Evolutionary conservation across 2,113 vertebrate species (phyloP).

Genomic region (Tretioscincus oriximinensis): DNA sequence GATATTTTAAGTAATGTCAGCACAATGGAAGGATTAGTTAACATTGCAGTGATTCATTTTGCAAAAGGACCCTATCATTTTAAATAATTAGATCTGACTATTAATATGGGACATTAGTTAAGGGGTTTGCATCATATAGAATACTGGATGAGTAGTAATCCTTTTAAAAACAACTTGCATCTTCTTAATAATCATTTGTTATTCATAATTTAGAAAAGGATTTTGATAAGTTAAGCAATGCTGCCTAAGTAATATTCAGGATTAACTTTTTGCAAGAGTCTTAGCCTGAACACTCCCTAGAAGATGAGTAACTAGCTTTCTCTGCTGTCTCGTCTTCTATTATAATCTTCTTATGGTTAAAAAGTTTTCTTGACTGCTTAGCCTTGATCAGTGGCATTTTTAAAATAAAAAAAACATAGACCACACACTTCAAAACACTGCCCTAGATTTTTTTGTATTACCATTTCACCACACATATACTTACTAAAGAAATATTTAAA

Average conservation of each 20-base stretch:
- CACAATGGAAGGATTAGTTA: constrained; percentile 29
- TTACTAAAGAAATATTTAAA: background rate
- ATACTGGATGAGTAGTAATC: background rate
- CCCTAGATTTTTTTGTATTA: constrained; percentile 22
- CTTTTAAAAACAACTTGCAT: constrained; percentile 13
- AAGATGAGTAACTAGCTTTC: constrained; percentile 32
- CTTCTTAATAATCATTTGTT: constrained; percentile 27
- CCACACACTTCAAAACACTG: constrained; percentile 21
- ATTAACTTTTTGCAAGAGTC: constrained; percentile 32
- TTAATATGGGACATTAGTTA: constrained; percentile 22
- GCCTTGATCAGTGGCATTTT: constrained; percentile 14
- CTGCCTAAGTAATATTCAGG: constrained; percentile 27
- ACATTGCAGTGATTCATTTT: constrained; percentile 1
- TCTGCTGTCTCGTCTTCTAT: constrained; percentile 18
- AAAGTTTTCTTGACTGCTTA: constrained; percentile 29
- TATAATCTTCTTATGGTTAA: constrained; percentile 33
- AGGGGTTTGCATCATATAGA: constrained; percentile 7
- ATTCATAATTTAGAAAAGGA: constrained; percentile 25
- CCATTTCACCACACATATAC: background rate
- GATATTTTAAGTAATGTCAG: background rate
- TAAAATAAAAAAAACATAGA: constrained; percentile 1
- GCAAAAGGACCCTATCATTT: constrained; percentile 21
- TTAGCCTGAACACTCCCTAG: constrained; percentile 21
- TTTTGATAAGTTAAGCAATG: constrained; percentile 33
- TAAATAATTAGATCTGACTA: constrained; percentile 21